Percentiles rank a stretch among this genome's conserved stretches.
Conservation (phyloP, 2,113 vertebrate genomes). For the Casuarius casuarius region DNA sequence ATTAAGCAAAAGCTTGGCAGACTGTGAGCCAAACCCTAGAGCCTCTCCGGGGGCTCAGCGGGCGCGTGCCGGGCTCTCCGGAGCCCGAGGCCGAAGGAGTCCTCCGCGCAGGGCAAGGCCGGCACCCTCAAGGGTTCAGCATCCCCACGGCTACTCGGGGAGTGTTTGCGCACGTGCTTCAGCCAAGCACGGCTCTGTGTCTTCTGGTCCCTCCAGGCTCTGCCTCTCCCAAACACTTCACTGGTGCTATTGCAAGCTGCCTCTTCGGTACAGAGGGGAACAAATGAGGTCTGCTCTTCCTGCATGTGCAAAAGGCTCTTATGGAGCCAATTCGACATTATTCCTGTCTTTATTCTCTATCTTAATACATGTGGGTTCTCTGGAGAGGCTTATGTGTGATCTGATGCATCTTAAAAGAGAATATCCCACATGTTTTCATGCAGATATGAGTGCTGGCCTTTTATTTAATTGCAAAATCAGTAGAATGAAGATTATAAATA, state of each 20-base stretch:
- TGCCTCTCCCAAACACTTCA: background rate
- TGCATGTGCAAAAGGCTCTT: background rate
- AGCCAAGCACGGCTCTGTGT: background rate
- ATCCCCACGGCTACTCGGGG: accelerated
- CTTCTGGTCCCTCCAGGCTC: background rate
- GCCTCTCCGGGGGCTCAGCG: background rate
- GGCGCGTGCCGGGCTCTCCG: background rate
- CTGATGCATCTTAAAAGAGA: slow-evolving; percentile 18
- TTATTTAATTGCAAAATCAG: slow-evolving; percentile 13
- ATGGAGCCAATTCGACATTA: background rate
- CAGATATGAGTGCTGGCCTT: background rate
- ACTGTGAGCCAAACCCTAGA: background rate
- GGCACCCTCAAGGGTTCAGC: background rate
- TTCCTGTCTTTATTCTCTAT: background rate
- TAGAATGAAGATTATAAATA: slow-evolving; percentile 29
- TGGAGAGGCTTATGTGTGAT: background rate
- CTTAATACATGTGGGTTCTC: background rate
- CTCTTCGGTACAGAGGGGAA: background rate
- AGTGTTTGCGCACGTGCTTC: background rate
- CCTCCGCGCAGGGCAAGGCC: background rate
- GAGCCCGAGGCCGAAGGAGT: background rate
- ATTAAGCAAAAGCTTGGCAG: background rate
- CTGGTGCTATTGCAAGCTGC: background rate
- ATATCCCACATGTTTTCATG: background rate
- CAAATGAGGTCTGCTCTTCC: background rate